Base-by-base conservation (phyloP, 64 coral and sea anemone genomes). In the Hydrozoanthus tunicans region DNA sequence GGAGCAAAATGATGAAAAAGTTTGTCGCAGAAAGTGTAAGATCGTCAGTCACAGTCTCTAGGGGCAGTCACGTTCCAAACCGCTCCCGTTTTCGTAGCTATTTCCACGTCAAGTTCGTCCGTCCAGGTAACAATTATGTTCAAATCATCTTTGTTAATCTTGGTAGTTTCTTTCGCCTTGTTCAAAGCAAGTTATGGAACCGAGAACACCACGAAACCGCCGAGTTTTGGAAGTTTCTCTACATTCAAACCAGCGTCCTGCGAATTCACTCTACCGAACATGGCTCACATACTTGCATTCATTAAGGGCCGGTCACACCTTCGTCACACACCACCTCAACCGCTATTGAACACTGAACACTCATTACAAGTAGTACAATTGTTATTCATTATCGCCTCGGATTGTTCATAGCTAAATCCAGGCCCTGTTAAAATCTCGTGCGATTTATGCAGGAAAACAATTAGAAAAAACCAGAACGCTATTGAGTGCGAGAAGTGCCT, bases 401-500 rank as follows among this genome's bases (percentile, higher is more conserved):
- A 60, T 57, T 80, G 78, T 80, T 80, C 78, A 58, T 26, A 56
- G 59, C 78, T 80, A 17, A 80, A 80, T 80, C 78, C 78, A 80
- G 78, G 78, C 58, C 56, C 78, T 80, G 23, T 80, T 59, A 62
- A 60, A 17, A 80, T 4, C 56, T 79, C 77, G 77, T 79, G 56
- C 59, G 56, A 59, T 59, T 80, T 80, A 80, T 80, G 78, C 55
- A n/a, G 78, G 4, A 61, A 58, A 80, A 80, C 78, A 23, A 26
- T 80, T 58, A 80, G 78, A 56, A 80, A 20, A 11, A 80, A 80
- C 5, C 78, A 80, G 20, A 80, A 80, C 14, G 78, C 78, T 80
- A 80, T 80, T 80, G 78, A 62, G 78, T 61, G 78, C 78, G 78
- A 80, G 14, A 80, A 80, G n/a, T 80, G 78, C 55, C 78, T 80